Conservation (phyloP, 2,113 vertebrate genomes). For the Deroptyus accipitrinus region DNA sequence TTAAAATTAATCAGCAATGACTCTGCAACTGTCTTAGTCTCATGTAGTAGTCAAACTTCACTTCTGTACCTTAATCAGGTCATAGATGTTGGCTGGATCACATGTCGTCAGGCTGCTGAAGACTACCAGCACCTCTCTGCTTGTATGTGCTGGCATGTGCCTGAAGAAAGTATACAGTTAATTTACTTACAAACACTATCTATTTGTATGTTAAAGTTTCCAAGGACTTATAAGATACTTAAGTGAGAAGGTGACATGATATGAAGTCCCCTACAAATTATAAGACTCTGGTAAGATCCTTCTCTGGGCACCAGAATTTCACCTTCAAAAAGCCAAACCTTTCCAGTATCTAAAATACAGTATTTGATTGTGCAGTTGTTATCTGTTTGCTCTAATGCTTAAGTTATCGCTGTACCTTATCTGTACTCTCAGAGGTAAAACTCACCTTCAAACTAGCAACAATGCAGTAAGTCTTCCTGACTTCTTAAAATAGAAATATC, state of each 20-base stretch:
- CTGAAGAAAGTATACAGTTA: conserved; percentile 66
- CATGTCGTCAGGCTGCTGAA: conserved; percentile 97
- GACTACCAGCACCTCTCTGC: conserved; percentile 91
- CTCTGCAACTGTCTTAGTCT: neutral
- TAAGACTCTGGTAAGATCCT: neutral
- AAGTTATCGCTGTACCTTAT: neutral
- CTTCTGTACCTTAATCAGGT: conserved; percentile 88
- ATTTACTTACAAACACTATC: neutral
- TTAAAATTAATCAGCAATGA: neutral
- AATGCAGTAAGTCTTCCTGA: neutral
- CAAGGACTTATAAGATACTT: fast-evolving
- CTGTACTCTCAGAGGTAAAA: neutral
- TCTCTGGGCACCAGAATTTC: neutral
- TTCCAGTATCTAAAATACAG: neutral
- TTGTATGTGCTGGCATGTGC: conserved; percentile 96
- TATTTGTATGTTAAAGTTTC: neutral
- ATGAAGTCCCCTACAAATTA: neutral
- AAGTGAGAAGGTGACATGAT: neutral
- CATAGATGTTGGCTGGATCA: conserved; percentile 94
- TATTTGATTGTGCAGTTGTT: neutral
- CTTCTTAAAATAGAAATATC: neutral
- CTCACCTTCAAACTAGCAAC: neutral
- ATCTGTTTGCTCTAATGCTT: neutral
- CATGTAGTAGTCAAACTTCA: neutral
- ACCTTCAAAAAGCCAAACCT: neutral